Evolutionary conservation across 2,113 vertebrate genomes (phyloP).

Genomic region (Triplophysa rosa): DNA sequence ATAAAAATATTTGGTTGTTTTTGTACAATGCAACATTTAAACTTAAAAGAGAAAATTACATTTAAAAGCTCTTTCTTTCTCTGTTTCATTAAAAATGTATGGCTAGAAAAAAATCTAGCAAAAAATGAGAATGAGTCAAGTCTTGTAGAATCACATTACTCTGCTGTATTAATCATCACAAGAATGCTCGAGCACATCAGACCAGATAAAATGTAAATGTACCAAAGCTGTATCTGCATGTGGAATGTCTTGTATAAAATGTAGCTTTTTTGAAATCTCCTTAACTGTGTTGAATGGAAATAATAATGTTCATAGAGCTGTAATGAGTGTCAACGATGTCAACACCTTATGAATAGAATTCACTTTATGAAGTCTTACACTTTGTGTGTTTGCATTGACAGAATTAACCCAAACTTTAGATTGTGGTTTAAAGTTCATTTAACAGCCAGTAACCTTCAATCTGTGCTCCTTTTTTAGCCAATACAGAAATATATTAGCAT

Average conservation of each 20-base stretch:
- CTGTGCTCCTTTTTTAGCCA: background rate
- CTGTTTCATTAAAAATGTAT: conserved; percentile 12
- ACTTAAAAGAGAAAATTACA: background rate
- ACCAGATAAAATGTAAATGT: background rate
- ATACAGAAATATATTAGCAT: background rate
- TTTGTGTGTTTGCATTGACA: background rate
- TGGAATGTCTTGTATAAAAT: background rate
- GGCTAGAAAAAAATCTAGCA: background rate
- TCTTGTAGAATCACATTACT: conserved; percentile 18
- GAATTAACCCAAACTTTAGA: background rate
- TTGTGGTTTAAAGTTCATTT: background rate
- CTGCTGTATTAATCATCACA: conserved; percentile 20
- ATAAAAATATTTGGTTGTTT: background rate
- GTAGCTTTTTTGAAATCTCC: background rate
- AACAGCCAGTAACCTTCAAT: background rate
- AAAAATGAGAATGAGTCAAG: conserved; percentile 13
- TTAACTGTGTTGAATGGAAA: no score
- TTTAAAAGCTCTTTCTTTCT: background rate
- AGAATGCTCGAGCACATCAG: conserved; percentile 7
- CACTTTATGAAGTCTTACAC: background rate
- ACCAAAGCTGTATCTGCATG: background rate
- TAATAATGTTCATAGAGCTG: no score
- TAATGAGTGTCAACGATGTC: background rate
- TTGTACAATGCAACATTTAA: background rate
- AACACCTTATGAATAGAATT: background rate